Conservation (phyloP, 2,797 vertebrate species). For the Gambusia yucatana region DNA sequence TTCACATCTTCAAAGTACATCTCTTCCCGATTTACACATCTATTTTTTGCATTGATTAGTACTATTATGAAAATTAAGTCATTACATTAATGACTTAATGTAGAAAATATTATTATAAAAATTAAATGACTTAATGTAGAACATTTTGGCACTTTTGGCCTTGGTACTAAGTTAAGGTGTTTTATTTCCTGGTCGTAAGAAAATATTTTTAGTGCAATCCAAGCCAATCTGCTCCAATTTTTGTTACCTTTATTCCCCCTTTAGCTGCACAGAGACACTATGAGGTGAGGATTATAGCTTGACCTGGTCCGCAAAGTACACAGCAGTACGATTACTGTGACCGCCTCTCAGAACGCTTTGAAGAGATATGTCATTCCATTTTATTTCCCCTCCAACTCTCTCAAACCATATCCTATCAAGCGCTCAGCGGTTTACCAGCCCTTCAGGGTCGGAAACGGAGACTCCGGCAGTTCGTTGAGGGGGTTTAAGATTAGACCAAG, state of each 20-base stretch:
- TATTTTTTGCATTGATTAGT: not conserved
- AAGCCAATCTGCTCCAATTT: not conserved
- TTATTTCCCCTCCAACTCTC: slow-evolving; percentile 47
- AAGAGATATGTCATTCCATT: slow-evolving; percentile 41
- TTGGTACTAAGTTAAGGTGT: not conserved
- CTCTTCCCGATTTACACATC: not conserved
- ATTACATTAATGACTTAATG: not conserved
- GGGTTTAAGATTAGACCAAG: slow-evolving; percentile 56
- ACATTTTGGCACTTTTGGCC: not conserved
- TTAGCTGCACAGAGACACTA: slow-evolving; percentile 9
- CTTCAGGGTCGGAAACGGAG: slow-evolving; percentile 34
- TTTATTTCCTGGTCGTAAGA: not conserved
- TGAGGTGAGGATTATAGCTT: slow-evolving; percentile 37
- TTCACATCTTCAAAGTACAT: not conserved
- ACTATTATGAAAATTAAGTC: not conserved
- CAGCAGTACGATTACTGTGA: slow-evolving; percentile 32
- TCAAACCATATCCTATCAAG: slow-evolving; percentile 42
- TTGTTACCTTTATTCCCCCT: slow-evolving; percentile 3
- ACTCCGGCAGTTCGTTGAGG: slow-evolving; percentile 34
- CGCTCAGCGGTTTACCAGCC: slow-evolving; percentile 39
- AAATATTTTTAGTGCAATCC: not conserved
- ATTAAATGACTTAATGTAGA: not conserved
- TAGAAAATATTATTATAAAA: not conserved
- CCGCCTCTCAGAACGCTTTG: slow-evolving; percentile 32
- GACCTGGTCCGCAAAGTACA: slow-evolving; percentile 18